Evolutionary conservation across 2,797 vertebrate genomes (phyloP).

Genomic region (Parauchenoglanis ngamensis): DNA sequence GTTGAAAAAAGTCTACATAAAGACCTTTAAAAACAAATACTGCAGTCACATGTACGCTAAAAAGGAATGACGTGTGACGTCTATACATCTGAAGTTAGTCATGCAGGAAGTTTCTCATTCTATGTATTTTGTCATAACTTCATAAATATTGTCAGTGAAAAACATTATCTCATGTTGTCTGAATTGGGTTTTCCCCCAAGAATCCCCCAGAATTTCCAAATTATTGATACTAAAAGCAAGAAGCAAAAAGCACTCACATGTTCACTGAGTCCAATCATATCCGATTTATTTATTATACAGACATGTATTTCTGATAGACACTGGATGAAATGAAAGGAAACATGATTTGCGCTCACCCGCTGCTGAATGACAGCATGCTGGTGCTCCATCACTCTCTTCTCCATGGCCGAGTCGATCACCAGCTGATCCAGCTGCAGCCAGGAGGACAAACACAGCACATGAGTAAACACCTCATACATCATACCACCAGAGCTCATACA

Average conservation of each 20-base stretch:
- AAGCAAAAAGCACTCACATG: neutral
- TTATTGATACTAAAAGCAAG: neutral
- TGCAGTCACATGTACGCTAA: neutral
- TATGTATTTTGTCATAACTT: neutral
- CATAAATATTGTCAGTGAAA: neutral
- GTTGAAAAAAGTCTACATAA: conserved; percentile 36
- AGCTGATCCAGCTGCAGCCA: conserved; percentile 90
- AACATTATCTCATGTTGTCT: neutral
- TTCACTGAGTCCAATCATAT: neutral
- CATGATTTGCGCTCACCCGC: conserved; percentile 76
- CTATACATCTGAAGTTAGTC: neutral
- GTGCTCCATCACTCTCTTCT: conserved; percentile 96
- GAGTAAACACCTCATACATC: neutral
- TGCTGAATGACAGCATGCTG: conserved; percentile 95
- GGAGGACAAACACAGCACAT: conserved; percentile 27
- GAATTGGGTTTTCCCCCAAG: neutral
- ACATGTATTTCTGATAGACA: neutral
- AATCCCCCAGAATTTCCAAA: neutral
- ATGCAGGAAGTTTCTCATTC: neutral
- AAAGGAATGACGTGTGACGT: neutral
- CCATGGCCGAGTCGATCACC: conserved; percentile 94
- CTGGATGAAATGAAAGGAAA: neutral
- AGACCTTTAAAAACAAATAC: neutral
- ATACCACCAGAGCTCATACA: conserved; percentile 1
- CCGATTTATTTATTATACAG: neutral